Conservation (phyloP, 2,797 vertebrate genomes). For the Synaphobranchus kaupii region DNA sequence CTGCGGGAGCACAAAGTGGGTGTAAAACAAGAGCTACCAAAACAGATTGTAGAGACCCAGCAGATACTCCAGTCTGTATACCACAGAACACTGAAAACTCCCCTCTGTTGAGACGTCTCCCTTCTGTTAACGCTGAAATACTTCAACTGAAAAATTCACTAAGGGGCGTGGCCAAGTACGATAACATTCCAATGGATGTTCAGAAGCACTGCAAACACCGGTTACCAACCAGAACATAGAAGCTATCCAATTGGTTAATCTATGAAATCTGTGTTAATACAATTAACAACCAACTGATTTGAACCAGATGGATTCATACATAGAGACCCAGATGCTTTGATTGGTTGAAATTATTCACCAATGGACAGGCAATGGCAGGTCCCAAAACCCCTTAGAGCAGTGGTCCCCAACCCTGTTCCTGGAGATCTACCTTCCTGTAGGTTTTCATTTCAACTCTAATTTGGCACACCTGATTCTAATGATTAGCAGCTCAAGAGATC, state of each 20-base stretch:
- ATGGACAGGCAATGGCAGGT: not conserved
- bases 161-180: not conserved
- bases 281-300: not conserved
- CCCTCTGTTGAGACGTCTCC: not conserved
- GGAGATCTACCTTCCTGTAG: no score
- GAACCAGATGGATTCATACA: not conserved
- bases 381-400: no score
- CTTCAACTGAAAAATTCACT: not conserved
- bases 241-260: not conserved
- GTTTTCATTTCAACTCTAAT: no score
- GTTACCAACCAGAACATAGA: not conserved
- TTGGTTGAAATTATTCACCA: not conserved
- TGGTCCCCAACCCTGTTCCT: not conserved
- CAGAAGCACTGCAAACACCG: not conserved
- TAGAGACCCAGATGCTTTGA: not conserved
- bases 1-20: constrained; percentile 57
- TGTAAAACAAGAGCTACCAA: not conserved
- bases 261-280: not conserved
- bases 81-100: not conserved
- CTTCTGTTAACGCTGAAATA: not conserved
- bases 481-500: no score
- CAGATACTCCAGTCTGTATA: not conserved
- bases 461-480: no score
- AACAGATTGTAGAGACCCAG: not conserved
- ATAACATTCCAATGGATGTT: not conserved